Evolutionary conservation across 2,797 vertebrate species (phyloP).

Genomic region (Onychomys arenicola): DNA sequence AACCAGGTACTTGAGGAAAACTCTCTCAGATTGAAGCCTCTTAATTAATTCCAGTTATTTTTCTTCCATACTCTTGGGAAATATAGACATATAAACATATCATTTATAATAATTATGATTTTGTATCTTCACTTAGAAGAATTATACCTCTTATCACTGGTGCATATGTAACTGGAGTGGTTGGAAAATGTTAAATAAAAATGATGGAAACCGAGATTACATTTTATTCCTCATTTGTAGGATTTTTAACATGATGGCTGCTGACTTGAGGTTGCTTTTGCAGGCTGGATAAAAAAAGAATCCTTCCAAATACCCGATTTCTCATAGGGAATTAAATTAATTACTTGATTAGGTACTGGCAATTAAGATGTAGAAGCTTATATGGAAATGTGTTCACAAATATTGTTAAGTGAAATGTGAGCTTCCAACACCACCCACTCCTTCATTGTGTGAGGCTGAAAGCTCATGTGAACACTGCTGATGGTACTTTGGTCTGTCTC

Average conservation of each 20-base stretch:
- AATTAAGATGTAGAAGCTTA: background rate
- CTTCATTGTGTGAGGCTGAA: background rate
- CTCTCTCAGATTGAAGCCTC: conserved; percentile 35
- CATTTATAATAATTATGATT: conserved; percentile 71
- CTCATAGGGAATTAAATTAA: conserved; percentile 42
- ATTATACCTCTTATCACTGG: conserved; percentile 67
- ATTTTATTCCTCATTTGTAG: conserved; percentile 29
- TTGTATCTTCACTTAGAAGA: conserved; percentile 65
- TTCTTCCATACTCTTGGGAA: conserved; percentile 60
- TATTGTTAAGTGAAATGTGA: background rate
- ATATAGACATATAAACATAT: conserved; percentile 54
- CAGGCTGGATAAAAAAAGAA: conserved; percentile 2
- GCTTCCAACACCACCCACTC: background rate
- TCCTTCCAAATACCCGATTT: conserved; percentile 29
- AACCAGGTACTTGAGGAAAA: conserved; percentile 21
- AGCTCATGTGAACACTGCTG: background rate
- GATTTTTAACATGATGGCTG: background rate
- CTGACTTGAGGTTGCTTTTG: conserved; percentile 36
- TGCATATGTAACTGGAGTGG: conserved; percentile 50
- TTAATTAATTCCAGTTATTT: conserved; percentile 69
- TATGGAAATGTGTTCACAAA: background rate
- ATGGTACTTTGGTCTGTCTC: background rate
- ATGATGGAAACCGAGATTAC: background rate
- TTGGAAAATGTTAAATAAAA: conserved; percentile 59
- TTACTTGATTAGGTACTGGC: conserved; percentile 9